A percentile compares a stretch with the other conserved stretches of the same genome.
phyloP scores from a whole-genome alignment of 1,140 invertebrate species.

The Triops cancriformis region DNA sequence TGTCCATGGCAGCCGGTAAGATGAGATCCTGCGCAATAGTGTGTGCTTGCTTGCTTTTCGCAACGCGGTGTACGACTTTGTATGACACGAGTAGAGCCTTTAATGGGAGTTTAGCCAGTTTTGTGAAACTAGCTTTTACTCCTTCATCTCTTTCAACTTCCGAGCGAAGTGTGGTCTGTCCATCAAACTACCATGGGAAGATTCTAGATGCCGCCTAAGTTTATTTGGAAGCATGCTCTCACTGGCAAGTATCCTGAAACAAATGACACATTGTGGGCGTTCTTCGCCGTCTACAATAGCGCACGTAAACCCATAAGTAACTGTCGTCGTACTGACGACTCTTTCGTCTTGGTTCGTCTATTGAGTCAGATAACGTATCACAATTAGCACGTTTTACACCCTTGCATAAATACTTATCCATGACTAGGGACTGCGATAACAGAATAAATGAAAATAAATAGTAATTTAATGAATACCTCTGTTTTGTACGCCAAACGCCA shows the following conservation, averaged over 20 bases:
- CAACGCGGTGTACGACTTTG: background rate
- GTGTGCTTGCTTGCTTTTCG: no score
- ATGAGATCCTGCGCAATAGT: no score
- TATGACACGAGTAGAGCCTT: background rate
- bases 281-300: background rate
- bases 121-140: no score
- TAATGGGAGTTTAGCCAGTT: background rate
- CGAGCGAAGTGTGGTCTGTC: background rate
- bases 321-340: background rate
- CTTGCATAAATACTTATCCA: background rate
- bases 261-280: slow-evolving; percentile 23
- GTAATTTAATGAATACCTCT: no score
- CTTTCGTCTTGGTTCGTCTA: background rate
- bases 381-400: background rate
- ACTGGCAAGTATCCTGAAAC: slow-evolving; percentile 18
- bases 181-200: background rate
- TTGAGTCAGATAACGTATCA: background rate
- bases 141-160: no score
- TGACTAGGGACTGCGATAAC: no score
- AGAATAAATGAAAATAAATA: no score
- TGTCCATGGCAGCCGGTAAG: no score
- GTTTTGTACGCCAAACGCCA: no score
- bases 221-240: slow-evolving; percentile 24
- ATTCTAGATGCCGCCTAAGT: slow-evolving; percentile 14
- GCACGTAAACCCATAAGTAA: background rate